These are phyloP conservation scores for Gopherus evgoodei DNA, from an alignment of 2,113 vertebrate species.

Conservation along the genomic window DNA sequence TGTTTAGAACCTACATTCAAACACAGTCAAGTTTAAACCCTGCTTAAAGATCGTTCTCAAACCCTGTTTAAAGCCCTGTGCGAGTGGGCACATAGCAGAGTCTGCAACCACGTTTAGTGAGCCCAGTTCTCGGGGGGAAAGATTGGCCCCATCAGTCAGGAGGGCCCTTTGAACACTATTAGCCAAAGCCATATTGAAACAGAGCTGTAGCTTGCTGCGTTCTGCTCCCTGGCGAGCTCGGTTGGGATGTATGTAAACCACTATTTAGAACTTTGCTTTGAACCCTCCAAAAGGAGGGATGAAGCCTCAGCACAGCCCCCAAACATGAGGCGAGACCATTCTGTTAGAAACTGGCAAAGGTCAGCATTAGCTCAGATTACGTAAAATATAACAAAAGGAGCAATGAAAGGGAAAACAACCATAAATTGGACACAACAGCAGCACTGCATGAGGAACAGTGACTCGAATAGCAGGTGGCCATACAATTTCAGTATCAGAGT, in stretches of 20 bases:
- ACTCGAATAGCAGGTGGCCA: too few species aligned
- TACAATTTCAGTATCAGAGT: neutral
- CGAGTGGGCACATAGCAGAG: neutral
- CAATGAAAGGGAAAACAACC: neutral
- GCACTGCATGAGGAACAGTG: neutral
- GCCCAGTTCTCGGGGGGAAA: neutral
- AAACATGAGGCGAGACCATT: neutral
- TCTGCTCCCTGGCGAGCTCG: neutral
- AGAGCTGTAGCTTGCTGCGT: neutral
- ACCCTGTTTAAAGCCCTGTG: neutral
- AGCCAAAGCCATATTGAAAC: too few species aligned
- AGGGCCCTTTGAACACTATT: neutral
- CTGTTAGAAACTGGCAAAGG: neutral
- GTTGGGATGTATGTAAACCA: neutral
- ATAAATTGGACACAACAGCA: neutral
- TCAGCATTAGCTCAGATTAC: neutral
- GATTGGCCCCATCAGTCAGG: neutral
- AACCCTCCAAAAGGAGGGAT: too few species aligned
- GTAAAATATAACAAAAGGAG: neutral
- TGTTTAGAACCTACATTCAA: neutral
- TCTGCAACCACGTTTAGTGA: neutral
- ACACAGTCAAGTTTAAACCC: neutral
- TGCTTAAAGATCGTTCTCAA: neutral
- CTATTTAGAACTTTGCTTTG: neutral
- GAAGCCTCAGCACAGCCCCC: too few species aligned